phyloP scores from a whole-genome alignment of 1,140 invertebrate species.

The Coenobita brevimanus region DNA sequence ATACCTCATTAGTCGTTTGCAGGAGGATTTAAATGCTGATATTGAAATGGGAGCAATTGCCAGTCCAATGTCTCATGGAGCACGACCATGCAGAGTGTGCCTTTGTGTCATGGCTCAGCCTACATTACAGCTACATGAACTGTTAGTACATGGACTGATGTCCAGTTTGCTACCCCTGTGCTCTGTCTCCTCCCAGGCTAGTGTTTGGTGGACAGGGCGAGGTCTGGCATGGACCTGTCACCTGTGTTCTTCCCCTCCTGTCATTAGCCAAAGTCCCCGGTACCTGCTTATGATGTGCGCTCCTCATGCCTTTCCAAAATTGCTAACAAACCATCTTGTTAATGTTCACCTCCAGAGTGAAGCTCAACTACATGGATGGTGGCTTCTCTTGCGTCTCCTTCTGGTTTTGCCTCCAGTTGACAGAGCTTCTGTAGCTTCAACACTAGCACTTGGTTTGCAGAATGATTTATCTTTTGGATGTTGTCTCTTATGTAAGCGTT shows the following conservation, averaged over 20 bases:
- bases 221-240: constrained; percentile 65
- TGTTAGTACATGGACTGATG: constrained; percentile 63
- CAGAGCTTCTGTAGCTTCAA: constrained; percentile 54
- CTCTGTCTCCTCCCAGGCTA: constrained; percentile 55
- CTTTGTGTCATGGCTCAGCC: constrained; percentile 56
- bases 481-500: constrained; percentile 60
- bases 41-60: constrained; percentile 44
- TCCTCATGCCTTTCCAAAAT: constrained; percentile 64
- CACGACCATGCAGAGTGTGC: constrained; percentile 51
- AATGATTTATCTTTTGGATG: constrained; percentile 47
- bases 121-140: constrained; percentile 59
- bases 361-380: constrained; percentile 63
- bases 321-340: constrained; percentile 57
- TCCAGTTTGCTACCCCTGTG: constrained; percentile 51
- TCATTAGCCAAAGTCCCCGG: constrained; percentile 11
- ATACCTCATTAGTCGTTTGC: constrained; percentile 39
- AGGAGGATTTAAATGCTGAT: constrained; percentile 56
- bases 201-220: constrained; percentile 66
- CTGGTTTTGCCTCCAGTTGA: constrained; percentile 42
- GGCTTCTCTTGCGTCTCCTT: constrained; percentile 60
- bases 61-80: constrained; percentile 23
- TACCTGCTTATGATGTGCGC: constrained; percentile 57
- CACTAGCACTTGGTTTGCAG: constrained; percentile 59
- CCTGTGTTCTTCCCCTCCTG: constrained; percentile 33
- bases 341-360: constrained; percentile 62